Percentiles rank a stretch among this genome's conserved stretches.
These are phyloP conservation scores for Dugesia japonica DNA, from an alignment of 2,888 invertebrate species.

Conservation along the genomic window DNA sequence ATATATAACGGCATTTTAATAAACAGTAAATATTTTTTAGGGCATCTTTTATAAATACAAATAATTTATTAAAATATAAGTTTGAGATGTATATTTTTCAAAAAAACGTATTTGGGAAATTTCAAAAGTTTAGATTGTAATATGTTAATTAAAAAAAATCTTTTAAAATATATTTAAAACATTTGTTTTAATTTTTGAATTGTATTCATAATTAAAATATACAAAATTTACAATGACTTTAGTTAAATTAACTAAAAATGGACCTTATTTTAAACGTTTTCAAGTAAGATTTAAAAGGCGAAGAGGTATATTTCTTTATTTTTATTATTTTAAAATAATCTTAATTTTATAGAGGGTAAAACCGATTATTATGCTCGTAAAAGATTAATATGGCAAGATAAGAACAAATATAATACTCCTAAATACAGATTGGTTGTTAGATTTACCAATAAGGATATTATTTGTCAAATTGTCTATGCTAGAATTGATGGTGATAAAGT, in stretches of 20 bases:
- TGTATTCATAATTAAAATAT: not conserved
- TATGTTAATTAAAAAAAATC: no score
- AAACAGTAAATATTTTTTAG: no score
- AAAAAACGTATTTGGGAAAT: no score
- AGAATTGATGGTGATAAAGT: constrained; percentile 93
- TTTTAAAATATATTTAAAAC: no score
- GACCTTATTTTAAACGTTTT: not conserved
- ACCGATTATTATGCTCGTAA: constrained; percentile 98
- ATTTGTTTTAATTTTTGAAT: not conserved
- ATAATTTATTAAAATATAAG: no score
- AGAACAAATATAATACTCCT: constrained; percentile 99
- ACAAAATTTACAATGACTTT: not conserved
- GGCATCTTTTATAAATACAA: no score
- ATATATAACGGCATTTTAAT: no score
- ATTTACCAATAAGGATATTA: constrained; percentile 89
- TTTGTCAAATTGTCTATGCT: constrained; percentile 76
- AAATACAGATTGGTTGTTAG: constrained; percentile 95
- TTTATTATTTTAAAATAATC: no score
- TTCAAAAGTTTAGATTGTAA: no score
- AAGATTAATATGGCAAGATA: constrained; percentile 85
- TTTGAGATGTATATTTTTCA: no score
- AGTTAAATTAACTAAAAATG: not conserved
- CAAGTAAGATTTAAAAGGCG: not conserved
- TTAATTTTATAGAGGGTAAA: constrained; percentile 50
- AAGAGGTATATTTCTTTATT: not conserved